phyloP scores from a whole-genome alignment of 2,888 invertebrate species.

The Carpatolechia fugitivella region DNA sequence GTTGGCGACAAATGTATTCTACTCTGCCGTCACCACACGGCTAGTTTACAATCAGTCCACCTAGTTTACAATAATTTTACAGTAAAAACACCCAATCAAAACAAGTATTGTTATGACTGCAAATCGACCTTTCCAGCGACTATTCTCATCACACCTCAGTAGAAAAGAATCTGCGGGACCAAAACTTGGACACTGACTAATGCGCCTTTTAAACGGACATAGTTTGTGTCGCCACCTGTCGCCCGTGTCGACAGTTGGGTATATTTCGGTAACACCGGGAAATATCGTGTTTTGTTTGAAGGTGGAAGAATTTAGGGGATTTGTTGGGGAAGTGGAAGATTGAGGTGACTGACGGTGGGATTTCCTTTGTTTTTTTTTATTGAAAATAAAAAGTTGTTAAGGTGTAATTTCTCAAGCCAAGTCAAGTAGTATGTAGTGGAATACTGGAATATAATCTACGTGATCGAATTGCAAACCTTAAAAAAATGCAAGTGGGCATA shows the following conservation, averaged over 20 bases:
- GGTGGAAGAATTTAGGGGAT: neutral
- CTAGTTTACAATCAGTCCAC: too few relatives aligned
- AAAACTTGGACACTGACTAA: constrained; percentile 45
- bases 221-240: constrained; percentile 30
- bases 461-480: too few relatives aligned
- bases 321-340: neutral
- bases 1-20: too few relatives aligned
- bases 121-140: neutral
- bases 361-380: neutral
- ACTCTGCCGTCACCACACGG: too few relatives aligned
- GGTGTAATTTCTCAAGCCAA: too few relatives aligned
- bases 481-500: too few relatives aligned
- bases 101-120: neutral
- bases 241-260: neutral
- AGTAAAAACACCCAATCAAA: too few relatives aligned
- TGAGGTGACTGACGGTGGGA: too few relatives aligned
- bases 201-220: constrained; percentile 44
- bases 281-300: neutral
- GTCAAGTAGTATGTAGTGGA: too few relatives aligned
- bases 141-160: neutral
- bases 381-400: neutral
- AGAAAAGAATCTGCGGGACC: neutral
- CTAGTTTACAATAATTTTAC: too few relatives aligned
- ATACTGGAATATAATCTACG: too few relatives aligned
- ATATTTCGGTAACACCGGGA: neutral